Base-by-base conservation (phyloP, 2,113 vertebrate species). In the Delphinus delphis region DNA sequence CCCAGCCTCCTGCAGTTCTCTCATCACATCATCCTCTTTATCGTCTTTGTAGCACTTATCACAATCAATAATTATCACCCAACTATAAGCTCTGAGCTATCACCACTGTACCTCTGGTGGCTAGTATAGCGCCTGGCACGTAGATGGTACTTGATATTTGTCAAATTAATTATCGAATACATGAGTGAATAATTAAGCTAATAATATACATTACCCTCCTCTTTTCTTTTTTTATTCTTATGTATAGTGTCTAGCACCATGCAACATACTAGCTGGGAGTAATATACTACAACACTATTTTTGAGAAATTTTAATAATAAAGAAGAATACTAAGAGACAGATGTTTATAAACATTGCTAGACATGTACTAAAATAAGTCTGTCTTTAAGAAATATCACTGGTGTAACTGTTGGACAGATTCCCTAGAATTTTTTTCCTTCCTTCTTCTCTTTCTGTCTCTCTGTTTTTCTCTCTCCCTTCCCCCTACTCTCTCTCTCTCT, bases 41-140 rank as follows among this genome's bases (percentile, higher is more conserved):
- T 93, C 86, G 88, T 88, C 90, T 95, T 93, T 50, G 90, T 38
- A 96, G 71, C 74, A 94, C 89, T 96, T 79, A 88, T n/a, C 73
- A 89, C 73, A 70, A 92, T 85, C 93, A 89, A 53, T 95, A 86
- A 80, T 71, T 44, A 76, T 68, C 83, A 84, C 85, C 28, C 13
- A n/a, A 41, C 60, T 33, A 8, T 68, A 94, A 74, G 60, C 63
- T 93, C 65, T 53, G 26, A 55, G 55, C 63, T 67, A 55, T 55
- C 85, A 50, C 31, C 62, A 67, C 63, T 33, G 0, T 44, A 74
- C 80, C 63, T 80, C 58, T 70, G 63, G n/a, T 4, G 1, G 58
- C 63, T 33, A 50, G 83, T 38, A 50, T 5, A 71, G 83, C 2
- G 28, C 50, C 95, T 76, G 77, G 68, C 74, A 81, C 55, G 33